Percentiles rank a stretch among this genome's conserved stretches.
These are phyloP conservation scores for Phalacrocorax pelagicus DNA, from an alignment of 2,113 vertebrate species.

Conservation along the genomic window DNA sequence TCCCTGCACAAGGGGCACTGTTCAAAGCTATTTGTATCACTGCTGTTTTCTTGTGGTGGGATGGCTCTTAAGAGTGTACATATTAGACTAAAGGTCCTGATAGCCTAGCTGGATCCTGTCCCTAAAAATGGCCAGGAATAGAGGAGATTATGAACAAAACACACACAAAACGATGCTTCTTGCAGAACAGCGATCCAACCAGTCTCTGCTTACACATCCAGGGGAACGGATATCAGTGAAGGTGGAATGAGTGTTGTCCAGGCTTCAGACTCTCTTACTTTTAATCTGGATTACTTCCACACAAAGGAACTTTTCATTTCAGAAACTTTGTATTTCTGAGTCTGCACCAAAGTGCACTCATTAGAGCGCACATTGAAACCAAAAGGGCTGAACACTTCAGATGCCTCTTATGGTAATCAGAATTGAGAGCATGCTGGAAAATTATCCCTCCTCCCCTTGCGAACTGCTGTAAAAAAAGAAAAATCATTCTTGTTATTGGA, in stretches of 20 bases:
- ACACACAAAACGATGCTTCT: not conserved
- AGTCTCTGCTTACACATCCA: not conserved
- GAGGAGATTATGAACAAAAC: not conserved
- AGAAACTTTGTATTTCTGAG: not conserved
- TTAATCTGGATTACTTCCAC: not conserved
- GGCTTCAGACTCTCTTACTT: not conserved
- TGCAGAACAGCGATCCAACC: not conserved
- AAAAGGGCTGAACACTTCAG: not conserved
- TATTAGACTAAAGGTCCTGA: not conserved
- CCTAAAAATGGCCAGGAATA: not conserved
- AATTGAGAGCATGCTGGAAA: not conserved
- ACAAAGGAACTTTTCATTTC: not conserved
- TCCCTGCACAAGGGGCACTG: rapidly evolving
- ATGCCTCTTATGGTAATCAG: not conserved
- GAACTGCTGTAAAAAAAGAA: not conserved
- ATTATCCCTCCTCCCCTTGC: not conserved
- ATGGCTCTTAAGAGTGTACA: not conserved
- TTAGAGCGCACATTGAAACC: not conserved
- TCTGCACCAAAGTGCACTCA: not conserved
- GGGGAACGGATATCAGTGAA: not conserved
- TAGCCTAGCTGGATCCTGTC: not conserved
- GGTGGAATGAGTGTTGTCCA: not conserved
- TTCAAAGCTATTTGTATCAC: not conserved
- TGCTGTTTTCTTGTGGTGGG: not conserved
- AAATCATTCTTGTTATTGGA: not conserved